Evolutionary conservation across 2,113 vertebrate genomes (phyloP), one percentile per base, ranked within the genome.

Genomic region (Hassar affinis): DNA sequence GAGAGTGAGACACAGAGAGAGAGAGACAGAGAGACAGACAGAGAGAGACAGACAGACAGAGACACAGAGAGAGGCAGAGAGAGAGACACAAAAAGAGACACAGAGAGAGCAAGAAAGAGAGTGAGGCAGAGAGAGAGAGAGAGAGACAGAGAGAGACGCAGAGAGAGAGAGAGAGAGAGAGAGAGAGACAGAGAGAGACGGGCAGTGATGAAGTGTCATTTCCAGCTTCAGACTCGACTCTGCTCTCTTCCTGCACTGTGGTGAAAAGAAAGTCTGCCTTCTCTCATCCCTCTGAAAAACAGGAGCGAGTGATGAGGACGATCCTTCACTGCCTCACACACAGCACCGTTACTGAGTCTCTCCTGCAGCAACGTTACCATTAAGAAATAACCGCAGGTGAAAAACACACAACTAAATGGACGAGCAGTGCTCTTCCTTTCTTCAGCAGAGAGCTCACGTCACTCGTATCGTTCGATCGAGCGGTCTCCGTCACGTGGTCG

Each of bases 191-290:
- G 45, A 33, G 59, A 49, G 42, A 51, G 45, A 18, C 0, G 6
- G n/a, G 6, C 76, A 87, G 84, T 84, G 78, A 88, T 78, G 61
- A 86, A 88, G 76, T 79, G 79, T 86, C 84, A 87, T 87, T 88
- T 86, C 72, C 59, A n/a, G 42, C 74, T 42, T 38, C 35, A 54
- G n/a, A 64, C 84, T 72, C 49, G 83, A 78, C 62, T 76, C 72
- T 87, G 84, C 72, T 87, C 33, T 3, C 12, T 30, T 51, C 15
- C 81, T 85, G 81, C 78, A 80, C 68, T 89, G 84, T 86, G 18
- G 3, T 86, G 54, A 56, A 79, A 52, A 45, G 80, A 82, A 51
- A 25, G 56, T 52, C 45, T 51, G 14, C 14, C 6, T 14, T 52
- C 47, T 51, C 15, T 51, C 45, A 30, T 74, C 38, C 68, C 22